Evolutionary conservation across 2,113 vertebrate genomes (phyloP).

Genomic region (Ivindomyrus marchei): DNA sequence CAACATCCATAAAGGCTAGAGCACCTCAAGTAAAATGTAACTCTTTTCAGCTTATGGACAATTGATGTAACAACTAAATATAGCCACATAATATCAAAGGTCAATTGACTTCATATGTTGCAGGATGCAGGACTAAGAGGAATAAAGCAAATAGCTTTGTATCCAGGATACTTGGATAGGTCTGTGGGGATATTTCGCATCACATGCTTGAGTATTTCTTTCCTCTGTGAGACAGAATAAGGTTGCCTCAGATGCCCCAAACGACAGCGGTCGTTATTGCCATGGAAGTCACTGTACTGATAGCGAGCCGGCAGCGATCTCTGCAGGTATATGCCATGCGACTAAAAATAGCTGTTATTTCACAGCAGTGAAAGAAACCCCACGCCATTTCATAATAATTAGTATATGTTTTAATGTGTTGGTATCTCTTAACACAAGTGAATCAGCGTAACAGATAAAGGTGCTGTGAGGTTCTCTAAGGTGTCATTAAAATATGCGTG

Average conservation of each 20-base stretch:
- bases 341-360: conserved; percentile 61
- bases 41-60: not conserved
- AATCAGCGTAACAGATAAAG: not conserved
- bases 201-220: not conserved
- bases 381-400: conserved; percentile 36
- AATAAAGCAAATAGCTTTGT: not conserved
- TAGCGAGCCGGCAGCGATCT: not conserved
- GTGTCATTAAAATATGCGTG: not conserved
- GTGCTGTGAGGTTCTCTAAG: not conserved
- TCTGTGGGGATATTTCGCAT: not conserved
- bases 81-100: not conserved
- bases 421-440: not conserved
- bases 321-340: conserved; percentile 26
- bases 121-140: not conserved
- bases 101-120: not conserved
- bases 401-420: conserved; percentile 37
- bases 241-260: conserved; percentile 9
- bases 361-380: conserved; percentile 49
- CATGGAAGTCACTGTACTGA: conserved; percentile 11
- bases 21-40: not conserved
- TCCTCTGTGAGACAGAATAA: conserved; percentile 2
- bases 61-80: not conserved
- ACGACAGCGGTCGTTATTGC: conserved; percentile 5
- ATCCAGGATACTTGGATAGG: conserved; percentile 34
- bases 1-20: not conserved